phyloP scores from a whole-genome alignment of 2,797 vertebrate species.

The Tokudaia tokunoshimensis region DNA sequence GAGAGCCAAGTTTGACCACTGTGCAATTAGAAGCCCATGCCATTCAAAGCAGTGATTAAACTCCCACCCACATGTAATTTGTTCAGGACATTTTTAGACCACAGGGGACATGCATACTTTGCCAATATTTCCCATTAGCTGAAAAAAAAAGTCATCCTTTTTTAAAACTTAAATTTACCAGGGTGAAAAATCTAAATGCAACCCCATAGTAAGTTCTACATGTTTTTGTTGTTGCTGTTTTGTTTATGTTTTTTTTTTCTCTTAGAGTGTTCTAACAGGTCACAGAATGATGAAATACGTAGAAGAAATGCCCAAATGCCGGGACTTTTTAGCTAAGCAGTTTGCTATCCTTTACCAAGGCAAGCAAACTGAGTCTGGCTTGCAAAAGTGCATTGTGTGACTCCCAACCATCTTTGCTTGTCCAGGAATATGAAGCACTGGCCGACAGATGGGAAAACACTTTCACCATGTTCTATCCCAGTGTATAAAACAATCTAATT shows the following conservation, averaged over 20 bases:
- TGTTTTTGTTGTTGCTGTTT: too few species aligned
- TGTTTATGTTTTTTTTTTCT: not conserved
- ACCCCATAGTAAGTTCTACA: not conserved
- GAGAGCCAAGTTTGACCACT: accelerated
- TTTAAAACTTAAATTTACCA: not conserved
- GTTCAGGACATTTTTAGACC: not conserved
- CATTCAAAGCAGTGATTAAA: not conserved
- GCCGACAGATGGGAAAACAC: too few species aligned
- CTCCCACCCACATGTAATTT: accelerated
- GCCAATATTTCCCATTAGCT: not conserved
- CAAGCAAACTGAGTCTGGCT: not conserved
- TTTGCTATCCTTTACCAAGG: not conserved
- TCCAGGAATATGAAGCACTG: not conserved
- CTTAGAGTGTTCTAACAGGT: not conserved
- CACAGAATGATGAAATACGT: accelerated
- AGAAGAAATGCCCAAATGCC: not conserved
- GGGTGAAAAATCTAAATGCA: not conserved
- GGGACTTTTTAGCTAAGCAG: too few species aligned
- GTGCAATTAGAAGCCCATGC: accelerated
- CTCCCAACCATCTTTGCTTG: accelerated
- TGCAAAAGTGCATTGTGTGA: accelerated
- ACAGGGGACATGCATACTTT: accelerated
- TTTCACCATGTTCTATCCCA: not conserved
- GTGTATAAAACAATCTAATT: conserved; percentile 48
- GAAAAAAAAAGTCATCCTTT: not conserved